Evolutionary conservation across 1,140 invertebrate genomes (phyloP).

Genomic region (Venustaconcha ellipsiformis): DNA sequence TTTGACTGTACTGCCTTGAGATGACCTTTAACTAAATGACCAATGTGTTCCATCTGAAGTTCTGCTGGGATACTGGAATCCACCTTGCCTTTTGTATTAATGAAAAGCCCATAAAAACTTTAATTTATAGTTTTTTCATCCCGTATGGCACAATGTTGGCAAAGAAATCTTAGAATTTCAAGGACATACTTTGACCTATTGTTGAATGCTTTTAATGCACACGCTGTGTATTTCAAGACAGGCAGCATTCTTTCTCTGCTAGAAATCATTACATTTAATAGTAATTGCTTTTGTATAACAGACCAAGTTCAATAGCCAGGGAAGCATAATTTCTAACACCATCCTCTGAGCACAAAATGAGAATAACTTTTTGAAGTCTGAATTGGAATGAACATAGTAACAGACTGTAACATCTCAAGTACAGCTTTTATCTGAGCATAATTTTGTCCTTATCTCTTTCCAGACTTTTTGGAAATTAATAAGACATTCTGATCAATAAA

Average conservation of each 20-base stretch:
- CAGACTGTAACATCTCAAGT: no score
- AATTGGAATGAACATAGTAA: neutral
- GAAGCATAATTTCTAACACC: neutral
- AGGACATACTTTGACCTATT: constrained; percentile 3
- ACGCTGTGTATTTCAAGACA: constrained; percentile 1
- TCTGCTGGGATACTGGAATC: no score
- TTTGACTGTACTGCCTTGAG: no score
- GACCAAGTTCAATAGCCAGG: neutral
- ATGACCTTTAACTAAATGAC: no score
- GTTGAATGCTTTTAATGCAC: neutral
- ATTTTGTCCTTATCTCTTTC: neutral
- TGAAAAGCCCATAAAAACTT: no score
- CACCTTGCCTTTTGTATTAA: no score
- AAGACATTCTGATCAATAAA: no score
- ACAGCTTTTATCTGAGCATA: neutral
- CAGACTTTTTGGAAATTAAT: neutral
- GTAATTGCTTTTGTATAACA: neutral
- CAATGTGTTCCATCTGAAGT: no score
- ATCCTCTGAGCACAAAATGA: neutral
- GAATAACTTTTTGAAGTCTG: neutral
- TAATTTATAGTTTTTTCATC: neutral
- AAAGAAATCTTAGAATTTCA: constrained; percentile 6
- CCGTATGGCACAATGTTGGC: neutral
- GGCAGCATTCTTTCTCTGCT: neutral
- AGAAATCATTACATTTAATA: neutral